phyloP scores from a whole-genome alignment of 2,113 vertebrate genomes.

The Bagarius yarrelli region DNA sequence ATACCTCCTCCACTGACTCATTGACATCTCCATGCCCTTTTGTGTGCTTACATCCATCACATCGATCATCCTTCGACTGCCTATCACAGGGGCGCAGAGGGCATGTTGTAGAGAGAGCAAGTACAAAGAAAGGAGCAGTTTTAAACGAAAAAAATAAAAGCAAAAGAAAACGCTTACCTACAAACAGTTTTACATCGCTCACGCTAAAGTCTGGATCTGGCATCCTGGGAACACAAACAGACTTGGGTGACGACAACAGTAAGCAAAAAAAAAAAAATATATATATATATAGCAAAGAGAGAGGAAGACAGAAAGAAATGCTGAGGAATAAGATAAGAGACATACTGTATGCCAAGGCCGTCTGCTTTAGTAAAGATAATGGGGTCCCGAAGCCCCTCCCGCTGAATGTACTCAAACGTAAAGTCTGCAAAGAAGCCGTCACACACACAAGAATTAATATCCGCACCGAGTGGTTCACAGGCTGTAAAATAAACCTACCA shows the following conservation, averaged over 20 bases:
- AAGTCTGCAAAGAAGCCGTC: conserved; percentile 76
- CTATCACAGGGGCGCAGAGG: conserved; percentile 60
- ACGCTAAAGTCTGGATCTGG: conserved; percentile 94
- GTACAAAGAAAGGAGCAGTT: neutral
- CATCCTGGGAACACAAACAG: conserved; percentile 78
- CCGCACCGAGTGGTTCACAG: neutral
- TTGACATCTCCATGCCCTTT: conserved; percentile 98
- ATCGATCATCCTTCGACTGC: conserved; percentile 91
- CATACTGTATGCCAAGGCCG: conserved; percentile 92
- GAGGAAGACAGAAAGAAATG: neutral
- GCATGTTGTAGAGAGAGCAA: too few species aligned
- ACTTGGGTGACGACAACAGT: neutral
- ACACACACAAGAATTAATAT: neutral
- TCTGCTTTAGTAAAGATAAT: conserved; percentile 89
- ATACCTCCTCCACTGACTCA: conserved; percentile 97
- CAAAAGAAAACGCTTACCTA: conserved; percentile 76
- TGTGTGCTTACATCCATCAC: conserved; percentile 99
- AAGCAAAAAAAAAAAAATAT: too few species aligned
- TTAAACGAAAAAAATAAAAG: too few species aligned
- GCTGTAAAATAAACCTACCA: neutral
- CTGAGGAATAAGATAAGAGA: conserved; percentile 22
- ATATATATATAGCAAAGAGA: too few species aligned
- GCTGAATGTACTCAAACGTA: conserved; percentile 94
- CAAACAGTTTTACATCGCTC: conserved; percentile 94
- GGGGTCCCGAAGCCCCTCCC: conserved; percentile 89